Conservation (phyloP, 2,797 vertebrate genomes). For the Molossus molossus region DNA sequence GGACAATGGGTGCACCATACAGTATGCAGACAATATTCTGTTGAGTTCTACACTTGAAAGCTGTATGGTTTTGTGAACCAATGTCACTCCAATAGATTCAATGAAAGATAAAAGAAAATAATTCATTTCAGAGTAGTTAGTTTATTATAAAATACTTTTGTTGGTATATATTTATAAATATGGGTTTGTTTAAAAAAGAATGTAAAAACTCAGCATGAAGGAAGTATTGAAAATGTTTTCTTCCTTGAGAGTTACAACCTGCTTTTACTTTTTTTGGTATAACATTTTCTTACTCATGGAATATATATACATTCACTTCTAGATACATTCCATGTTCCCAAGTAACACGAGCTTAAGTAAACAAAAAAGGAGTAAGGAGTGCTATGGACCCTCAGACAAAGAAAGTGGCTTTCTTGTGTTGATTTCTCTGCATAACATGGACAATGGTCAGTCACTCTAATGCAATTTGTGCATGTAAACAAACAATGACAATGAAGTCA, state of each 20-base stretch:
- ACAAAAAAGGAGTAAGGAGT: background rate
- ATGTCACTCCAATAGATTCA: too few relatives aligned
- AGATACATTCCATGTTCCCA: background rate
- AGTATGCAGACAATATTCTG: too few relatives aligned
- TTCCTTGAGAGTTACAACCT: background rate
- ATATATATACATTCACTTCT: background rate
- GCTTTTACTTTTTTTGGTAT: background rate
- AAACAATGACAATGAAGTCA: background rate
- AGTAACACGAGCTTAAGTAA: slow-evolving; percentile 17
- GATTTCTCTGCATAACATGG: background rate
- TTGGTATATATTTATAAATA: background rate
- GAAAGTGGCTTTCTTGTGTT: background rate
- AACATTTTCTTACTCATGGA: slow-evolving; percentile 25
- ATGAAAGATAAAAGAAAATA: background rate
- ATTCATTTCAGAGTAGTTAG: background rate
- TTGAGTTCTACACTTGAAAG: too few relatives aligned
- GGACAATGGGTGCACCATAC: too few relatives aligned
- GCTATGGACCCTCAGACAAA: background rate
- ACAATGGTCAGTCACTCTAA: background rate
- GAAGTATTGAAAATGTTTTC: background rate
- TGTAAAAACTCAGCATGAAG: background rate
- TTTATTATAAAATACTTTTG: background rate
- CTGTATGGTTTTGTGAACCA: too few relatives aligned
- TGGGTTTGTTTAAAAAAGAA: background rate
- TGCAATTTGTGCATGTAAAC: background rate